phyloP scores from a whole-genome alignment of 1,140 invertebrate species.

The Babylonia areolata region DNA sequence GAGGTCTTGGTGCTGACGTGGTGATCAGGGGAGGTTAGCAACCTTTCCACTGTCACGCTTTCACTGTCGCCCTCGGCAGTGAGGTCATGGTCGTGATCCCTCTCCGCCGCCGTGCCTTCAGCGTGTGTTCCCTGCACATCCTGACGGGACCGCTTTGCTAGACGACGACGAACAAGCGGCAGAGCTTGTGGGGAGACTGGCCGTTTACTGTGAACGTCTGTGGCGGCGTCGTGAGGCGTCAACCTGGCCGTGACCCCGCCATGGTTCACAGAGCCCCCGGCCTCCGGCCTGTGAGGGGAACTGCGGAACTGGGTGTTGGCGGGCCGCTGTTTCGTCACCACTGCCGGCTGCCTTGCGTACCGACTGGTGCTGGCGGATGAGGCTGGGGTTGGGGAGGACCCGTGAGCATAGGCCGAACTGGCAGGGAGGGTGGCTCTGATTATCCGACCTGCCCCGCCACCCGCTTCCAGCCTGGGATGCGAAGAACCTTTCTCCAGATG shows the following conservation, averaged over 20 bases:
- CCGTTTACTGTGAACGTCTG: slow-evolving; percentile 16
- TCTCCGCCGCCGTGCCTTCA: neutral
- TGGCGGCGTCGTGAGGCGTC: neutral
- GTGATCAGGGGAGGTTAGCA: neutral
- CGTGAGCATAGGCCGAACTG: neutral
- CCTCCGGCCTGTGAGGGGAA: neutral
- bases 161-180: slow-evolving; percentile 35
- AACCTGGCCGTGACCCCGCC: neutral
- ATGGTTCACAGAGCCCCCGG: neutral
- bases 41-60: slow-evolving; percentile 29
- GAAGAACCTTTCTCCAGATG: neutral
- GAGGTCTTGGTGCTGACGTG: neutral
- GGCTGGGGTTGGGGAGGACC: neutral
- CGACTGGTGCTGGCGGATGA: neutral
- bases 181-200: slow-evolving; percentile 25
- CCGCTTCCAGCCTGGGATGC: neutral
- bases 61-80: neutral
- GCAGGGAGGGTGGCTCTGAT: slow-evolving; percentile 31
- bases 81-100: neutral
- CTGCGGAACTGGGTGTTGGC: neutral
- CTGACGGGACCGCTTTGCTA: slow-evolving; percentile 41
- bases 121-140: neutral
- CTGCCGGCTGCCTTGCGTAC: neutral
- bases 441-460: neutral
- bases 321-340: neutral